Conservation (phyloP, 2,888 invertebrate genomes). For the Tipula unca region DNA sequence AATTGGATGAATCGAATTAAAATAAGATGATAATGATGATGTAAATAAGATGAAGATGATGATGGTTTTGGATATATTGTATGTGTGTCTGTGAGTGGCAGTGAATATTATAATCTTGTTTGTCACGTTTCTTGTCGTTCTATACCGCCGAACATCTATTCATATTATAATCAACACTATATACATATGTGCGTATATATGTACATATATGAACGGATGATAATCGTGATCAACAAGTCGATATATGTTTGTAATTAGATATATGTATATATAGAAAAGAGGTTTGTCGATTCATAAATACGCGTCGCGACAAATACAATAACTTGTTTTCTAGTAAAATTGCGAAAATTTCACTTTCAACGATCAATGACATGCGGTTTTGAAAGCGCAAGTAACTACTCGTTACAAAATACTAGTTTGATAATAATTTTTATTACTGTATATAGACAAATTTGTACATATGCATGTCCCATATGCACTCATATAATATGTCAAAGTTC, state of each 20-base stretch:
- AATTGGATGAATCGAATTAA: not conserved
- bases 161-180: not conserved
- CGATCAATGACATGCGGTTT: not conserved
- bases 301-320: not conserved
- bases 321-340: not conserved
- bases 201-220: not conserved
- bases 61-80: not conserved
- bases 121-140: not conserved
- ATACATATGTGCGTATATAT: not conserved
- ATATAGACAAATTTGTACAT: not conserved
- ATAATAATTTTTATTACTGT: not conserved
- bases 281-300: not conserved
- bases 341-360: not conserved
- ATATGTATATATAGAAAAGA: not conserved
- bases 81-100: not conserved
- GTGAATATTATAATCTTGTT: not conserved
- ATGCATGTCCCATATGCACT: not conserved
- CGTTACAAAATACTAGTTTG: not conserved
- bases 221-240: not conserved
- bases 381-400: not conserved
- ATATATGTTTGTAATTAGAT: not conserved
- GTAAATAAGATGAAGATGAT: not conserved
- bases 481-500: not conserved
- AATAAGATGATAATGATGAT: conserved; percentile 8
- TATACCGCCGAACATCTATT: not conserved